Evolutionary conservation across 1,140 invertebrate genomes (phyloP).

Genomic region (Arion vulgaris): DNA sequence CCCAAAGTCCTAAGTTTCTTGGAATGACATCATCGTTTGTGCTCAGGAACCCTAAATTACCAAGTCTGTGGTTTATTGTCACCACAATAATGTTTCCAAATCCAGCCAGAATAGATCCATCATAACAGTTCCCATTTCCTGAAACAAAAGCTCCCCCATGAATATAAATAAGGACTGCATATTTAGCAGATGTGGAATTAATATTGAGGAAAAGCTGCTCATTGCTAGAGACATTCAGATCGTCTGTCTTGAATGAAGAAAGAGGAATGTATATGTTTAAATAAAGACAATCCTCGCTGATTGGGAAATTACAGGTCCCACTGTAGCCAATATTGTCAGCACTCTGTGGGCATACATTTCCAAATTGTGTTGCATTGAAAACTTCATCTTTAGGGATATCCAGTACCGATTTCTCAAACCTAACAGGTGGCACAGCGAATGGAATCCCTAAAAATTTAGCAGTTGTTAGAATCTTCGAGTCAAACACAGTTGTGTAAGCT

Average conservation of each 20-base stretch:
- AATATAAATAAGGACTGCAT: conserved; percentile 7
- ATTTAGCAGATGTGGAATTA: background rate
- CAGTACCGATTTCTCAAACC: background rate
- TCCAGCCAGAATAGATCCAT: background rate
- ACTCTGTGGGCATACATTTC: background rate
- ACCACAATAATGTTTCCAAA: conserved; percentile 72
- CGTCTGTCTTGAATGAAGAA: background rate
- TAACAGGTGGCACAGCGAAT: background rate
- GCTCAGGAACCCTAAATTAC: conserved; percentile 68
- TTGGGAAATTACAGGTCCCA: too few species aligned
- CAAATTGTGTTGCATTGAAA: background rate
- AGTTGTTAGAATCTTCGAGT: background rate
- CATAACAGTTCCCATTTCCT: background rate
- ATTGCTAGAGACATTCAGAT: background rate
- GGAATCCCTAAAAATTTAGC: conserved; percentile 18
- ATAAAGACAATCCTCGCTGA: conserved; percentile 13
- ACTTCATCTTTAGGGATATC: background rate
- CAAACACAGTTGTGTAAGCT: background rate
- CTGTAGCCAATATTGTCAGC: too few species aligned
- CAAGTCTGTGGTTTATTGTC: conserved; percentile 75
- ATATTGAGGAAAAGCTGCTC: background rate
- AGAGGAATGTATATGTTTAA: conserved; percentile 15
- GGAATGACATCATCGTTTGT: conserved; percentile 46
- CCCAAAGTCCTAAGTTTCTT: conserved; percentile 81
- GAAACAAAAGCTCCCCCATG: background rate